Conservation (phyloP, 1,140 invertebrate genomes). For the Diuraphis noxia region DNA sequence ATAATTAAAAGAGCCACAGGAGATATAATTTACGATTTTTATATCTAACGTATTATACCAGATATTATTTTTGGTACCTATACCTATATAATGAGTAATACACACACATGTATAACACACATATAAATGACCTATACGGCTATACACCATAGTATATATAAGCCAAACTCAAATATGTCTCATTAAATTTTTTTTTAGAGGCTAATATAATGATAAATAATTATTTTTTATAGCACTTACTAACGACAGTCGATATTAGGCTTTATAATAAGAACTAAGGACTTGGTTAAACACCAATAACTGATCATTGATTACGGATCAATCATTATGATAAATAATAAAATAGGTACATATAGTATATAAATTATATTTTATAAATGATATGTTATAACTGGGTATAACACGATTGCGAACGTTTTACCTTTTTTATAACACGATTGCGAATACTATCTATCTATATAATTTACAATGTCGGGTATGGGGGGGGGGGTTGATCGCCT, state of each 20-base stretch:
- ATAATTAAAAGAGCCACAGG: slow-evolving; percentile 20
- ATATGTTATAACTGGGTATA: not conserved
- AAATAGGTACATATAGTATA: not conserved
- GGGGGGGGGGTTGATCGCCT: no score
- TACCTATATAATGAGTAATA: not conserved
- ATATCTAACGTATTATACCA: not conserved
- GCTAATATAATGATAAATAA: not conserved
- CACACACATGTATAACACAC: no score
- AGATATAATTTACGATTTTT: not conserved
- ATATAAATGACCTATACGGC: no score
- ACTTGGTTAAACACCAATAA: not conserved
- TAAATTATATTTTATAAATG: not conserved
- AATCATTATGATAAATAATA: not conserved
- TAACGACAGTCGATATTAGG: not conserved
- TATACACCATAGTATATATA: no score
- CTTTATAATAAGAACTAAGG: no score
- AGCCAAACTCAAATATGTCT: not conserved
- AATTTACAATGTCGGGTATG: no score
- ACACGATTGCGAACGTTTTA: no score
- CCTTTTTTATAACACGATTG: no score
- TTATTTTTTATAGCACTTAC: not conserved
- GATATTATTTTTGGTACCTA: not conserved
- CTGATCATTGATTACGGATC: not conserved
- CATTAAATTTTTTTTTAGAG: not conserved
- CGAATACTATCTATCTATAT: no score